A percentile compares a stretch with the other conserved stretches of the same genome.
phyloP scores from a whole-genome alignment of 1,140 invertebrate species.

The Ladona fulva region DNA sequence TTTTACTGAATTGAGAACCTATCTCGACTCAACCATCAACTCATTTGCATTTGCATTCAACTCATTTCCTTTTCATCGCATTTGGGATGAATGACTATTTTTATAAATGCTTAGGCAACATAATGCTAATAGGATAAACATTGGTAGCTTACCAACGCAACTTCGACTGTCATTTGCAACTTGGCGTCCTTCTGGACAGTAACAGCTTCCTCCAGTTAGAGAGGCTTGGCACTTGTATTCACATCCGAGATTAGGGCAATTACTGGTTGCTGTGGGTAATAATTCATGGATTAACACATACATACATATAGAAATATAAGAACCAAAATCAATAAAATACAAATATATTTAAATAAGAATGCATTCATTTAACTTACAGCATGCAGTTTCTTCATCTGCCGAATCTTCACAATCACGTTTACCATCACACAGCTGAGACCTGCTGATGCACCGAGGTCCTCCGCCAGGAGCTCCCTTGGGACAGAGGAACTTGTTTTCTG shows the following conservation, averaged over 20 bases:
- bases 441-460: slow-evolving; percentile 75
- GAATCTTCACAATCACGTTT: slow-evolving; percentile 81
- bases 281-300: not conserved
- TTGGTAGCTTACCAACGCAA: slow-evolving; percentile 58
- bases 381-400: slow-evolving; percentile 79
- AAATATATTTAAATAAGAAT: not conserved
- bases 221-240: slow-evolving; percentile 85
- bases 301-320: slow-evolving; percentile 26
- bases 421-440: slow-evolving; percentile 80
- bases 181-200: slow-evolving; percentile 69
- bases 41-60: too few relatives aligned
- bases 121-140: not conserved
- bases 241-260: slow-evolving; percentile 72
- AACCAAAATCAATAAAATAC: slow-evolving; percentile 16
- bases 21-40: too few relatives aligned
- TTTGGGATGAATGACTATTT: not conserved
- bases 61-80: not conserved
- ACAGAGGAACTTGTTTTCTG: slow-evolving; percentile 85
- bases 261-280: slow-evolving; percentile 50
- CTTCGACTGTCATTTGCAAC: slow-evolving; percentile 68
- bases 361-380: slow-evolving; percentile 57
- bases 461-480: slow-evolving; percentile 59
- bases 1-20: too few relatives aligned
- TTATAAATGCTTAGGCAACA: not conserved
- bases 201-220: slow-evolving; percentile 78